phyloP scores from a whole-genome alignment of 2,113 vertebrate species.

The Hymenochirus boettgeri region DNA sequence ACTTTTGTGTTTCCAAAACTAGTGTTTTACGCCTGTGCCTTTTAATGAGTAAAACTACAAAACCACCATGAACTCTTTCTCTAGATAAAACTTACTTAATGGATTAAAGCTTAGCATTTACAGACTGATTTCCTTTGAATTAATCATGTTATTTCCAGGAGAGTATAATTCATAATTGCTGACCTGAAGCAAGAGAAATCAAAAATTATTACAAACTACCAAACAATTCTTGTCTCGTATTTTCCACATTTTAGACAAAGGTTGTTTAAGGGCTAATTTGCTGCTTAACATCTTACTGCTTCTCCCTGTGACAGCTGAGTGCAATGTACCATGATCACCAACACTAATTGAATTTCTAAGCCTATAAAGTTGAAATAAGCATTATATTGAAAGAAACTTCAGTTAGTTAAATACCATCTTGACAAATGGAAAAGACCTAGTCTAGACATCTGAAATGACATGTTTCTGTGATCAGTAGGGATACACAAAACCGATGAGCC shows the following conservation, averaged over 20 bases:
- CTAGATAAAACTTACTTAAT: no score
- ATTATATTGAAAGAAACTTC: constrained; percentile 30
- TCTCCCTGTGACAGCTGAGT: constrained; percentile 47
- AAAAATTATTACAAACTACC: rapidly evolving
- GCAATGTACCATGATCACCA: constrained; percentile 41
- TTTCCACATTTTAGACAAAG: constrained; percentile 37
- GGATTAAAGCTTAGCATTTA: no score
- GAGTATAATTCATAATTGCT: not conserved
- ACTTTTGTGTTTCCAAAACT: no score
- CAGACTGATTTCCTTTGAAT: no score
- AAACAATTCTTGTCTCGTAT: not conserved
- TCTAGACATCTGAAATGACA: not conserved
- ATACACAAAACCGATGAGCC: no score
- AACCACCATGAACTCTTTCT: no score
- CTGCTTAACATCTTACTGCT: constrained; percentile 43
- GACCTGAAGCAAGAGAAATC: constrained; percentile 13
- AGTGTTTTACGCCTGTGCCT: no score
- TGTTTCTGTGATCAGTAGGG: not conserved
- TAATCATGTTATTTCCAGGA: no score
- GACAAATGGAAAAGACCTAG: not conserved
- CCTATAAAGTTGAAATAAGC: constrained; percentile 41
- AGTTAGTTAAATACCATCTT: not conserved
- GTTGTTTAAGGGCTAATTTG: constrained; percentile 49
- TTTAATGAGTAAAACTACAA: no score
- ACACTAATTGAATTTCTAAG: constrained; percentile 53